phyloP scores from a whole-genome alignment of 2,113 vertebrate genomes.

The Amia ocellicauda region DNA sequence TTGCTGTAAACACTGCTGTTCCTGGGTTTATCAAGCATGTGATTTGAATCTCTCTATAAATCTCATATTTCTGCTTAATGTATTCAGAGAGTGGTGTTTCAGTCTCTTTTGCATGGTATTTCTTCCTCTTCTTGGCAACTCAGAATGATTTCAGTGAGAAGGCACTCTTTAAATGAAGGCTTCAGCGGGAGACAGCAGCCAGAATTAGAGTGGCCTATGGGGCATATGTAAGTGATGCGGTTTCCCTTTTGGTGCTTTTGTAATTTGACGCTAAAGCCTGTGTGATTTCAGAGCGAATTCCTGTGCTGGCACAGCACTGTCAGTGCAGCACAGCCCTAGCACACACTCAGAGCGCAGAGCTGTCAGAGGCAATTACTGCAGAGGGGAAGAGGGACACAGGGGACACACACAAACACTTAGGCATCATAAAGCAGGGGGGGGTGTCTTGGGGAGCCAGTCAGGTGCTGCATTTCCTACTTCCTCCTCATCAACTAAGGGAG shows the following conservation, averaged over 20 bases:
- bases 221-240: not conserved
- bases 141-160: too few relatives aligned
- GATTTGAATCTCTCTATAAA: too few relatives aligned
- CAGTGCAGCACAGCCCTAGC: not conserved
- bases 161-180: too few relatives aligned
- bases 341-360: not conserved
- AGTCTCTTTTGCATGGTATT: too few relatives aligned
- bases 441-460: too few relatives aligned
- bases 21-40: too few relatives aligned
- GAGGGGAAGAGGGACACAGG: not conserved
- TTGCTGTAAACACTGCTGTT: too few relatives aligned
- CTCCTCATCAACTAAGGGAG: not conserved
- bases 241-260: not conserved
- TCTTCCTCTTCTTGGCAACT: too few relatives aligned
- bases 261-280: not conserved
- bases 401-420: not conserved
- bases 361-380: conserved; percentile 13
- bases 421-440: not conserved
- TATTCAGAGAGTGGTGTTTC: too few relatives aligned
- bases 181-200: not conserved
- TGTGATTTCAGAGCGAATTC: not conserved
- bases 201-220: not conserved
- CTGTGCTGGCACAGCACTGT: not conserved
- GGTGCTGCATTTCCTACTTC: not conserved
- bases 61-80: too few relatives aligned